Evolutionary conservation across 2,113 vertebrate species (phyloP), one percentile per base, ranked within the genome.

Genomic region (Corythornis madagascariensis): DNA sequence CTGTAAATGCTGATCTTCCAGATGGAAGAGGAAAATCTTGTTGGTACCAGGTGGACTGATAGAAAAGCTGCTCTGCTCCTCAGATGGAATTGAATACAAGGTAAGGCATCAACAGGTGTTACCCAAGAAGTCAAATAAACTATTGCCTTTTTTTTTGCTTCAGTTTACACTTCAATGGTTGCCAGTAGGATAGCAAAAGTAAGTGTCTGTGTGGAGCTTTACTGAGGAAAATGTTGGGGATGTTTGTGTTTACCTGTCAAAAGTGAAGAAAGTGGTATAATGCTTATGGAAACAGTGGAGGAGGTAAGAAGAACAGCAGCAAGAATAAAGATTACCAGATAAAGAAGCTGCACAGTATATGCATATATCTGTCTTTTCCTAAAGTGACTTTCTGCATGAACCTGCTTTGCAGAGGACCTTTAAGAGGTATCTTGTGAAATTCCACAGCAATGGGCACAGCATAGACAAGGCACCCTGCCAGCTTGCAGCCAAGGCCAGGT

Each of bases 401-500:
- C 18, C 65, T 55, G 18, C 57, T 82, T 83, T 56, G 35, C 42
- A 63, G 53, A 52, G 71, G 50, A n/a, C 7, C 0, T 73, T 55
- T 65, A 28, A 40, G 35, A 61, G 24, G 5, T 8, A 1, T 73
- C 22, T 38, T 48, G 45, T 65, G 45, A 76, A 73, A 56, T 72
- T 83, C 83, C 65, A 50, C 66, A 31, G 19, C 15, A 16, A 31
- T 4, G 15, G 47, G 42, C 19, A 4, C 35, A 47, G n/a, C 28
- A 20, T 31, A 56, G 69, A 61, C 43, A 42, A 57, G 56, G n/a
- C 42, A 11, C 0, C 1, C 26, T 16, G 43, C 35, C 66, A 45
- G 40, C 33, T 66, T 7, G 0, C 14, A 20, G 38, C 31, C 7
- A 14, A 33, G n/a, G 84, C 20, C 20, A n/a, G 0, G 4, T 35